Conservation (phyloP, 2,113 vertebrate genomes). For the Atherinomorus stipes region DNA sequence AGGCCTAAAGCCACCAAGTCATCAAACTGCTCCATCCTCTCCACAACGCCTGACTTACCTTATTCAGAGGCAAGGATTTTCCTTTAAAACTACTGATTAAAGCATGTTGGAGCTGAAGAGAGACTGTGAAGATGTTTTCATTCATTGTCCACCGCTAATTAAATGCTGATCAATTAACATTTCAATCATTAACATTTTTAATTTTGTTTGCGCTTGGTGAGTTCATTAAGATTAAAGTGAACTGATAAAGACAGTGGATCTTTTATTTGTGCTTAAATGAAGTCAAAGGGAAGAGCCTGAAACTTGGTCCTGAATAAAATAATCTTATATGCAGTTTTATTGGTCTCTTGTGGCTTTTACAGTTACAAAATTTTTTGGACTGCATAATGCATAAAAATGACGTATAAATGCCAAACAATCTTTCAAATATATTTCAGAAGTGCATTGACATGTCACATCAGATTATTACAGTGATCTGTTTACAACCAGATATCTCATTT, state of each 20-base stretch:
- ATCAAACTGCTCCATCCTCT: constrained; percentile 20
- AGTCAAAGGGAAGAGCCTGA: background rate
- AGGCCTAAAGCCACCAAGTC: constrained; percentile 34
- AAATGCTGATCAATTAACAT: constrained; percentile 24
- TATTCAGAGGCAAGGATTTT: constrained; percentile 36
- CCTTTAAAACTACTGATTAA: constrained; percentile 32
- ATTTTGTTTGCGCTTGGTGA: background rate
- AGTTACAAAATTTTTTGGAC: background rate
- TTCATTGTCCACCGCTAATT: constrained; percentile 6
- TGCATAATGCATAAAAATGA: no score
- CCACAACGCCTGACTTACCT: constrained; percentile 22
- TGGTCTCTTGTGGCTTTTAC: background rate
- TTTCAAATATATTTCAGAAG: no score
- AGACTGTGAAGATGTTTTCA: constrained; percentile 1
- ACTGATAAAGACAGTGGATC: background rate
- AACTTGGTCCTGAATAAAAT: background rate
- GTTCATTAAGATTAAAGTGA: constrained; percentile 7
- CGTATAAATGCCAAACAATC: no score
- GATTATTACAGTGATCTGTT: no score
- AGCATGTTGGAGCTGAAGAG: constrained; percentile 14
- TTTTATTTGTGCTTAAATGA: background rate
- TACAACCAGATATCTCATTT: no score
- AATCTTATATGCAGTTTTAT: background rate
- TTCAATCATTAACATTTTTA: constrained; percentile 17
- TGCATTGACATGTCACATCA: no score